These are phyloP conservation scores for Phataginus tetradactyla DNA, from an alignment of 2,797 vertebrate species.

Conservation along the genomic window DNA sequence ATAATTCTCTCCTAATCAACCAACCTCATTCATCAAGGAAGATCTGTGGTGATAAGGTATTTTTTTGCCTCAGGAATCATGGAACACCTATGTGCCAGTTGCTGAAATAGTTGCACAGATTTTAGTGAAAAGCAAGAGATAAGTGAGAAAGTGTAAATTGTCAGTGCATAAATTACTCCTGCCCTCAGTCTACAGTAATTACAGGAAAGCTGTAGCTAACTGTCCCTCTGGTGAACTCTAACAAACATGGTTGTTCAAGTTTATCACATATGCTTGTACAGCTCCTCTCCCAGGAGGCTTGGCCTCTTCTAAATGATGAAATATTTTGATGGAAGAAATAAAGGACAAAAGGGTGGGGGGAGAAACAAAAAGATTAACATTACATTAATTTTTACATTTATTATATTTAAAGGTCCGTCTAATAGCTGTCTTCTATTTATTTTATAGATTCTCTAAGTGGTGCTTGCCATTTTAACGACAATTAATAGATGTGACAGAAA, in stretches of 20 bases:
- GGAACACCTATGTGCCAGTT: conserved; percentile 34
- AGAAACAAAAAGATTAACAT: not conserved
- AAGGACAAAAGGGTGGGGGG: not conserved
- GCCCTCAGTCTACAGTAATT: conserved; percentile 24
- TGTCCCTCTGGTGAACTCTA: not conserved
- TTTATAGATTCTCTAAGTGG: not conserved
- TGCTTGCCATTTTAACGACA: not conserved
- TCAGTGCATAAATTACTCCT: conserved; percentile 56
- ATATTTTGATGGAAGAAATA: not conserved
- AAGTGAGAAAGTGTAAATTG: conserved; percentile 54
- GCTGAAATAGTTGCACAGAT: conserved; percentile 49
- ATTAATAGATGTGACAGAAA: not conserved
- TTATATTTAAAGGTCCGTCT: not conserved
- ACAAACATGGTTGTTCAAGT: not conserved
- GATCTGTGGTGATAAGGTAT: not conserved
- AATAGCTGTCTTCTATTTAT: not conserved
- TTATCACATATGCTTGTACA: not conserved
- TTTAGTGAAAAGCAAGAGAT: conserved; percentile 63
- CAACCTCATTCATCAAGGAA: conserved; percentile 12
- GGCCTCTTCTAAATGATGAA: not conserved
- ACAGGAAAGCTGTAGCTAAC: conserved; percentile 25
- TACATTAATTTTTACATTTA: not conserved
- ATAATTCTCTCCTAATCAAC: conserved; percentile 15
- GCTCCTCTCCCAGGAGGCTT: not conserved
- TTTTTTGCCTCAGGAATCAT: conserved; percentile 43